A percentile compares a stretch with the other conserved stretches of the same genome.
phyloP scores from a whole-genome alignment of 1,140 invertebrate genomes.

The Cyclargus thomasi region DNA sequence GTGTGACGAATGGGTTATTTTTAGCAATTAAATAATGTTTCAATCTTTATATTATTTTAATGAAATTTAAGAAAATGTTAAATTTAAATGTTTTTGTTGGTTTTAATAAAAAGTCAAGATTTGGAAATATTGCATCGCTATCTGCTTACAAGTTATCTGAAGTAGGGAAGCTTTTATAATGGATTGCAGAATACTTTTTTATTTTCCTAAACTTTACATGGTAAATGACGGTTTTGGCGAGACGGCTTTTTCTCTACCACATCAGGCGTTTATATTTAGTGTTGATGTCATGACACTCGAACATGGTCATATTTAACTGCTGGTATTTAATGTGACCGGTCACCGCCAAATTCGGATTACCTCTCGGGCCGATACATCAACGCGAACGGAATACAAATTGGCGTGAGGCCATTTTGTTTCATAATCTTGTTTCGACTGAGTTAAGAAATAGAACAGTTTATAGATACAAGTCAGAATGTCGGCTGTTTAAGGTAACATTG shows the following conservation, averaged over 20 bases:
- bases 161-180: too few species aligned
- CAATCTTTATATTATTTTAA: too few species aligned
- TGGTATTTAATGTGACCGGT: constrained; percentile 1
- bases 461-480: neutral
- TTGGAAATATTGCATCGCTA: too few species aligned
- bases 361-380: constrained; percentile 8
- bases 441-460: constrained; percentile 6
- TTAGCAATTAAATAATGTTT: neutral
- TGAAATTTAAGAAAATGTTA: too few species aligned
- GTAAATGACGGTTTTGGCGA: neutral
- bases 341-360: neutral
- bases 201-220: neutral
- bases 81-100: too few species aligned
- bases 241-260: neutral
- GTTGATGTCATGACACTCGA: constrained; percentile 12
- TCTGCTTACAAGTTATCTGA: too few species aligned
- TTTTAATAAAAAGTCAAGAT: too few species aligned
- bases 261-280: constrained; percentile 4
- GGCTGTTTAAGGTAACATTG: neutral
- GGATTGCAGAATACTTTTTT: neutral
- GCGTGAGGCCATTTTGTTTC: constrained; percentile 3
- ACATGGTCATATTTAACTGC: neutral
- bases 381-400: constrained; percentile 1
- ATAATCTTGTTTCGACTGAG: constrained; percentile 7
- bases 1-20: neutral